Conservation (phyloP, 2,888 invertebrate species). For the Hartigia nigra region DNA sequence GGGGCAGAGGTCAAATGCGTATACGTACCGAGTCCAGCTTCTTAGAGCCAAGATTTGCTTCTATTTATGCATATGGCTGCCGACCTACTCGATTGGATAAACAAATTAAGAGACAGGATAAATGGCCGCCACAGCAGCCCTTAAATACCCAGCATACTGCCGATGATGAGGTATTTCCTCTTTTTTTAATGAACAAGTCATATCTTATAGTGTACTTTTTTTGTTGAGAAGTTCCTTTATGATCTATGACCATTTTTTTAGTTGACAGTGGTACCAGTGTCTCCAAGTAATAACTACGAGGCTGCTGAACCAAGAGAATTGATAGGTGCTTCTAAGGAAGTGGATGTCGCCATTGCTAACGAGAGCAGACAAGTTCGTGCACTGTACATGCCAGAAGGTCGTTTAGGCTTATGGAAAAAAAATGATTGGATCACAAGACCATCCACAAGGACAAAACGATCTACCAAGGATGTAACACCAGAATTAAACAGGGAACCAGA, state of each 20-base stretch:
- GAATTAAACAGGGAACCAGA: neutral
- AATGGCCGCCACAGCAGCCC: conserved; percentile 38
- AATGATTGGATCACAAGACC: conserved; percentile 55
- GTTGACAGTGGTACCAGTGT: neutral
- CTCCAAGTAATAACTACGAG: conserved; percentile 39
- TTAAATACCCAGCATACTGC: neutral
- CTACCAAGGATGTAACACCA: neutral
- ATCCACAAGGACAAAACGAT: neutral
- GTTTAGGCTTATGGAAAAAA: conserved; percentile 50
- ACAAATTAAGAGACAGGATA: conserved; percentile 58
- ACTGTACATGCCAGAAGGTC: conserved; percentile 34
- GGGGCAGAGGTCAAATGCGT: conserved; percentile 77
- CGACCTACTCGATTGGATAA: conserved; percentile 66
- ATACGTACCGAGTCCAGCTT: conserved; percentile 86
- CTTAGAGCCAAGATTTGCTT: conserved; percentile 85
- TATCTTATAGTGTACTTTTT: neutral
- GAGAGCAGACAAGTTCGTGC: conserved; percentile 44
- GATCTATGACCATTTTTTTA: neutral
- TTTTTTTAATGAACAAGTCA: neutral
- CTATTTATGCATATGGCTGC: conserved; percentile 87
- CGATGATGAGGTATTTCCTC: neutral
- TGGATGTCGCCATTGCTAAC: conserved; percentile 50
- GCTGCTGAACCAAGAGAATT: conserved; percentile 51
- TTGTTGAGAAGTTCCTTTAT: neutral
- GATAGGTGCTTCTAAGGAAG: conserved; percentile 41